Evolutionary conservation across 2,888 invertebrate species (phyloP).

Genomic region (Cremastinae sp.): DNA sequence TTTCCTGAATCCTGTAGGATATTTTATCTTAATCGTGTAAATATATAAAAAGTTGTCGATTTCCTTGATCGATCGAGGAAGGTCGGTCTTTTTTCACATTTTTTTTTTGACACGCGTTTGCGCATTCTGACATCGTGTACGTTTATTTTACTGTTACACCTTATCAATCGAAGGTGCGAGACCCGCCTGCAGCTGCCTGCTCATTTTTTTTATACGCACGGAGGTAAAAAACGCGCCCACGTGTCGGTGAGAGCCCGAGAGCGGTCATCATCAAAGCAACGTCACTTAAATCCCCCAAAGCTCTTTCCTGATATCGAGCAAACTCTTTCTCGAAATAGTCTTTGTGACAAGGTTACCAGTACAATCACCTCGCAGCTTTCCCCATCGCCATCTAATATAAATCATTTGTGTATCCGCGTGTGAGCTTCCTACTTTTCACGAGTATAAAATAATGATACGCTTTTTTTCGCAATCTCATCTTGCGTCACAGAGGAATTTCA

Average conservation of each 20-base stretch:
- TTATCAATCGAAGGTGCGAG: slow-evolving; percentile 55
- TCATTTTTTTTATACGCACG: slow-evolving; percentile 6
- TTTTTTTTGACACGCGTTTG: background rate
- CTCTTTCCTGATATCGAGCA: slow-evolving; percentile 55
- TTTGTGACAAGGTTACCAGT: slow-evolving; percentile 50
- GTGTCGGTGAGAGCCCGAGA: slow-evolving; percentile 25
- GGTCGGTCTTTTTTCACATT: background rate
- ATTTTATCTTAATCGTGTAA: no score
- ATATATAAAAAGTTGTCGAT: background rate
- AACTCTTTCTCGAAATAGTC: slow-evolving; percentile 56
- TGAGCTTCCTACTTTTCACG: slow-evolving; percentile 12
- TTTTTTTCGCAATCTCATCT: slow-evolving; percentile 1
- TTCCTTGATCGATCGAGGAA: slow-evolving; percentile 39
- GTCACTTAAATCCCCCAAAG: slow-evolving; percentile 55
- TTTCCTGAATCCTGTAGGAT: no score
- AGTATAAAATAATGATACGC: slow-evolving; percentile 34
- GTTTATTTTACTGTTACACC: slow-evolving; percentile 22
- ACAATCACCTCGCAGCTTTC: slow-evolving; percentile 45
- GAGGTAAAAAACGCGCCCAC: slow-evolving; percentile 9
- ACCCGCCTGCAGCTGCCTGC: slow-evolving; percentile 48
- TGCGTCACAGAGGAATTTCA: background rate
- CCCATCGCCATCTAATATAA: background rate
- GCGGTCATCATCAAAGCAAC: slow-evolving; percentile 60
- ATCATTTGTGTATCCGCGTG: slow-evolving; percentile 17
- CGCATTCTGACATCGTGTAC: slow-evolving; percentile 14